These are phyloP conservation scores for Desoria tigrina DNA, from an alignment of 2,888 invertebrate genomes.

Conservation along the genomic window DNA sequence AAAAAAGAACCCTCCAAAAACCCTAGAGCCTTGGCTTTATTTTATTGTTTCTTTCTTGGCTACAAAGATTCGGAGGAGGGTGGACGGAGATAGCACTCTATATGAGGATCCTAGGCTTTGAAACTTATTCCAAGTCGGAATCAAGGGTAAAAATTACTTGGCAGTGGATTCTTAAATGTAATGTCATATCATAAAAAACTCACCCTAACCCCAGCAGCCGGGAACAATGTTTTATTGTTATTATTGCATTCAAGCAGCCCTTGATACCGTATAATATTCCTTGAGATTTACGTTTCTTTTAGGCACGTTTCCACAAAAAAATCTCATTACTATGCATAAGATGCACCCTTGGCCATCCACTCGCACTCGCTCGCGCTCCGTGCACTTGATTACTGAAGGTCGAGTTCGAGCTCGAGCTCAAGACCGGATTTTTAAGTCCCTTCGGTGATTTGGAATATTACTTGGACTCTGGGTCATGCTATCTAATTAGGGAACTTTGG, in stretches of 20 bases:
- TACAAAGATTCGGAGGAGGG: neutral
- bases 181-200: conserved; percentile 6
- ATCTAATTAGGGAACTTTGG: no score
- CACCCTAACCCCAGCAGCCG: conserved; percentile 19
- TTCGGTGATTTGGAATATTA: neutral
- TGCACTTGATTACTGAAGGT: no score
- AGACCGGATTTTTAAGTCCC: neutral
- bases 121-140: neutral
- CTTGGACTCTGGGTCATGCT: no score
- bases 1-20: neutral
- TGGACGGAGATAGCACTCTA: no score
- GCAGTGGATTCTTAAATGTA: no score
- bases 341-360: conserved; percentile 17
- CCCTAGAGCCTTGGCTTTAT: neutral
- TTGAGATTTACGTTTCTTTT: conserved; percentile 11
- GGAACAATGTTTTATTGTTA: conserved; percentile 22
- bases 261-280: neutral
- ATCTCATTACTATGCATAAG: conserved; percentile 19
- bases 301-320: conserved; percentile 20
- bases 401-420: neutral
- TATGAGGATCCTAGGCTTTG: neutral
- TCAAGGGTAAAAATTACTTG: conserved; percentile 4
- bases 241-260: conserved; percentile 5
- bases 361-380: no score
- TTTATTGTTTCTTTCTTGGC: conserved; percentile 1